Evolutionary conservation across 1,140 invertebrate genomes (phyloP), one percentile per base, ranked within the genome.

Genomic region (Bombus impatiens): DNA sequence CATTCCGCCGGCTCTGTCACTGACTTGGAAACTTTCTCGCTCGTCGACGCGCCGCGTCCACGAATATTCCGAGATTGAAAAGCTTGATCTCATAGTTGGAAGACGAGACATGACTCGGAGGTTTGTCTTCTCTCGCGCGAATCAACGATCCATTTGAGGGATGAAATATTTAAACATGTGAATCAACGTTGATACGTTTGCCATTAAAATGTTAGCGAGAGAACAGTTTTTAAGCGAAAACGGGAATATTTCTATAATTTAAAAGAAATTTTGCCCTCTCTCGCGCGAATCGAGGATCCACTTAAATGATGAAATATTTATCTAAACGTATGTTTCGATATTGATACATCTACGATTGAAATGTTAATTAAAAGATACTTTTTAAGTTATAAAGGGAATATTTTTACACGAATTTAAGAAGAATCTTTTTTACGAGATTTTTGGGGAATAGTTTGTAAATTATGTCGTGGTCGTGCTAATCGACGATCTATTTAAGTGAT

Each of bases 31-130:
- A 77, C 72, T 68, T 77, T 68, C 82, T 32, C 40, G 12, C 44
- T 35, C 8, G 59, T 22, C 42, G 32, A 35, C 57, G 28, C n/a
- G 3, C 12, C 57, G 62, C 74, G 28, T 77, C n/a, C 40, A 67
- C 74, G 74, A 83, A 77, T 83, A 75, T 83, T 40, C 13, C n/a
- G 3, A 40, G 40, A 82, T 82, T 75, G 80, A 42, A 28, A 72
- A 75, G 40, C 37, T 28, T 10, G 37, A 70, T 15, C 22, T 71
- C 35, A 15, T 3, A 1, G 44, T 28, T 12, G 32, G n/a, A 22
- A 70, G 8, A 5, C 13, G 15, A 37, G 65, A 44, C 42, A 28
- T 15, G 53, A 10, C 9, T 22, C 32, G 32, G 28, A 35, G 32
- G 25, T 67, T 44, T 15, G n/a, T 22, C 15, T 28, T 15, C 12